Evolutionary conservation across 1,140 invertebrate genomes (phyloP).

Genomic region (Drosophila lini): DNA sequence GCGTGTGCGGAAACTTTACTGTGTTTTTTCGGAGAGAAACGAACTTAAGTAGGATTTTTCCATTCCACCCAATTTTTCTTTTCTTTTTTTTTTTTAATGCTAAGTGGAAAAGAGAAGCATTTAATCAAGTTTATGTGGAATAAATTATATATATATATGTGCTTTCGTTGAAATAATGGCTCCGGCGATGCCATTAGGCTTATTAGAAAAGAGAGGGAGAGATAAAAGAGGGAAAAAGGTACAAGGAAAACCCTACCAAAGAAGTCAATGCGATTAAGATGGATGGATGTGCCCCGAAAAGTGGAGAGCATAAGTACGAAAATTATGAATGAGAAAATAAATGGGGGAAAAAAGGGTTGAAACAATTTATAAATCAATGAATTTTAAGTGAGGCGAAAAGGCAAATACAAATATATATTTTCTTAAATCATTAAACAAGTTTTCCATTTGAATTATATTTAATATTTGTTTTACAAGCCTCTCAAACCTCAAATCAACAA

Average conservation of each 20-base stretch:
- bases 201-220: conserved; percentile 59
- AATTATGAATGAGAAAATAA: conserved; percentile 14
- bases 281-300: conserved; percentile 30
- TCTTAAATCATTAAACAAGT: neutral
- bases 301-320: conserved; percentile 11
- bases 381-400: conserved; percentile 5
- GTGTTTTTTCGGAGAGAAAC: conserved; percentile 14
- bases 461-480: neutral
- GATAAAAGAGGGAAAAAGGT: conserved; percentile 2
- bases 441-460: neutral
- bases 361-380: conserved; percentile 16
- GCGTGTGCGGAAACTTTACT: conserved; percentile 46
- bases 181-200: conserved; percentile 56
- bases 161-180: conserved; percentile 24
- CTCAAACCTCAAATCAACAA: neutral
- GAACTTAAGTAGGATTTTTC: conserved; percentile 45
- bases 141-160: conserved; percentile 45
- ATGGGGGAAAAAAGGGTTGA: conserved; percentile 14
- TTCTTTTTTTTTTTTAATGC: conserved; percentile 37
- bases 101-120: conserved; percentile 50
- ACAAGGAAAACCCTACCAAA: neutral
- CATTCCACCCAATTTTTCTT: conserved; percentile 1
- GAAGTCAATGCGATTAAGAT: conserved; percentile 47
- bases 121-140: conserved; percentile 77
- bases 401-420: conserved; percentile 1